These are phyloP conservation scores for Lagopus leucura DNA, from an alignment of 2,113 vertebrate genomes.

Conservation along the genomic window DNA sequence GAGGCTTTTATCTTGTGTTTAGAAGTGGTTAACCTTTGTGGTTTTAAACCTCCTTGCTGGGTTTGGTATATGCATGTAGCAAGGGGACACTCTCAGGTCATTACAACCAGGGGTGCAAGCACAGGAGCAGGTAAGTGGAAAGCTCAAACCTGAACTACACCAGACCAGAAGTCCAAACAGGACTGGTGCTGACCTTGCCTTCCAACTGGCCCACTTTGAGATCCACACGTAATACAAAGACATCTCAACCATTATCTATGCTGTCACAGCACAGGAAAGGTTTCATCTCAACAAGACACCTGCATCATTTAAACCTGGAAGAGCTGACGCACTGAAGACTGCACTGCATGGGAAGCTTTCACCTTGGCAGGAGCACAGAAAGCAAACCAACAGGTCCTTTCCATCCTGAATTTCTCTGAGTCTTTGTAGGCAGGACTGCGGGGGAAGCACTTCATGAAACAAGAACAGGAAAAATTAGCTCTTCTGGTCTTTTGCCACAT, in stretches of 20 bases:
- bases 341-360: accelerated
- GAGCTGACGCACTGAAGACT: not conserved
- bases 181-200: not conserved
- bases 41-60: not conserved
- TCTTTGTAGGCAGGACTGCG: not conserved
- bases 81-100: not conserved
- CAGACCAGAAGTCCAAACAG: not conserved
- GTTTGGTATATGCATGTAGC: not conserved
- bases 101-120: not conserved
- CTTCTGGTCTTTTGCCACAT: not conserved
- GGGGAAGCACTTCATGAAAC: not conserved
- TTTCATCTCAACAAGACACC: too few species aligned
- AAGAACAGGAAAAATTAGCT: not conserved
- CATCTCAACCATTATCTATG: not conserved
- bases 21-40: not conserved
- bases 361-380: not conserved
- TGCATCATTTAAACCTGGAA: not conserved
- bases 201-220: not conserved
- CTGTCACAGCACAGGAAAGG: not conserved
- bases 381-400: not conserved
- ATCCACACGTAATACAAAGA: not conserved
- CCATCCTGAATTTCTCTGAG: not conserved
- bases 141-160: not conserved
- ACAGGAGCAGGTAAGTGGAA: not conserved
- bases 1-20: not conserved